These are phyloP conservation scores for Lepilemur ruficaudatus DNA, from an alignment of 2,797 vertebrate genomes.

Conservation along the genomic window DNA sequence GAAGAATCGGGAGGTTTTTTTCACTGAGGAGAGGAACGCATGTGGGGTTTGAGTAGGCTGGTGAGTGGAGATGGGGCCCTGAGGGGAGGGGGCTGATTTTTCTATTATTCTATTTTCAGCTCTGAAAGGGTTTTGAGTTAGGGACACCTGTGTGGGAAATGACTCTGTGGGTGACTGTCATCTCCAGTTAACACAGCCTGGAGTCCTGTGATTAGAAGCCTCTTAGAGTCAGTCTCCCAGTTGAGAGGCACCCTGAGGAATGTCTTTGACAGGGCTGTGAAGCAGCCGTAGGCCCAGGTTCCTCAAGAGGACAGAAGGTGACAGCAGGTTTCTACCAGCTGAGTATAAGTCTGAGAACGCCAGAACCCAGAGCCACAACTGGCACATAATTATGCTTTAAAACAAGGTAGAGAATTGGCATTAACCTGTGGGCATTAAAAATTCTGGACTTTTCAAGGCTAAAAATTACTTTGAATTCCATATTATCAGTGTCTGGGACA, in stretches of 20 bases:
- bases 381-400: neutral
- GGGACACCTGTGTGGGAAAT: constrained; percentile 24
- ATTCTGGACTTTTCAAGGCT: neutral
- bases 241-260: neutral
- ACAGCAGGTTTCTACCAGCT: neutral
- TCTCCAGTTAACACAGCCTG: neutral
- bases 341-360: neutral
- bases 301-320: neutral
- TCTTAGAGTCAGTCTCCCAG: neutral
- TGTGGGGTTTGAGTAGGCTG: neutral
- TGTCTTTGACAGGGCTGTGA: neutral
- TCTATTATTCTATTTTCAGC: neutral
- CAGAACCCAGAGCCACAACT: neutral
- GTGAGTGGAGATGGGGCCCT: neutral
- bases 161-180: neutral
- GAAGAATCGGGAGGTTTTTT: neutral
- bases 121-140: neutral
- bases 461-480: neutral
- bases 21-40: neutral
- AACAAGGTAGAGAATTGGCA: neutral
- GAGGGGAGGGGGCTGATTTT: neutral
- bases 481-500: neutral
- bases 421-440: neutral
- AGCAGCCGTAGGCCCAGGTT: neutral
- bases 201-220: neutral